phyloP scores from a whole-genome alignment of 2,888 invertebrate species.

The Melieria picta region DNA sequence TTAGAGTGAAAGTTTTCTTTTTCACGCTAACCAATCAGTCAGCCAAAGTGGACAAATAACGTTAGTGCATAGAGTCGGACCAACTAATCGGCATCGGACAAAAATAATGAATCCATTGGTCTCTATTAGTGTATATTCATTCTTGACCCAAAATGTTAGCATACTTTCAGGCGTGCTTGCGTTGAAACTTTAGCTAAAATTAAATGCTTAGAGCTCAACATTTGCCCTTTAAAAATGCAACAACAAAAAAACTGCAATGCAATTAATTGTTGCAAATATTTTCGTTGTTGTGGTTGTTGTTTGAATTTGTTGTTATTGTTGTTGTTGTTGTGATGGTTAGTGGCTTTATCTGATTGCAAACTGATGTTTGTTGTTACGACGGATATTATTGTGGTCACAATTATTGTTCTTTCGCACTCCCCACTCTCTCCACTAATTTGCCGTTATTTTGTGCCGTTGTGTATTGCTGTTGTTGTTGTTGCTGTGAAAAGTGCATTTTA shows the following conservation, averaged over 20 bases:
- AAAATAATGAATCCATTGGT: too few relatives aligned
- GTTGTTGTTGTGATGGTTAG: not conserved
- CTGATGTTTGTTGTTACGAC: too few relatives aligned
- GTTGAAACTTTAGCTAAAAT: not conserved
- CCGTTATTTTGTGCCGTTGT: not conserved
- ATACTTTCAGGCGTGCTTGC: too few relatives aligned
- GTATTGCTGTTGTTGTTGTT: not conserved
- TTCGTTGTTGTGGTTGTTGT: not conserved
- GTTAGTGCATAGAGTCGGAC: too few relatives aligned
- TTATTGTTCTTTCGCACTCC: not conserved
- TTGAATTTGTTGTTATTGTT: not conserved
- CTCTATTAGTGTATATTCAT: too few relatives aligned
- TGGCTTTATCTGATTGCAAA: not conserved
- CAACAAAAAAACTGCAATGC: not conserved
- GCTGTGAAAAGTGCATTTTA: too few relatives aligned
- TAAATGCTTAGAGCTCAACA: not conserved
- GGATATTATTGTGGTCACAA: not conserved
- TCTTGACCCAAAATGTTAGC: too few relatives aligned
- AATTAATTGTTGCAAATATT: not conserved
- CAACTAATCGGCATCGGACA: too few relatives aligned
- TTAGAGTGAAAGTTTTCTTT: too few relatives aligned
- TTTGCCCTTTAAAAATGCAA: not conserved
- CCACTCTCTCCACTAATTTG: not conserved
- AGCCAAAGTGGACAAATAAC: too few relatives aligned
- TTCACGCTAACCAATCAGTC: too few relatives aligned